A percentile compares a stretch with the other conserved stretches of the same genome.
These are phyloP conservation scores for Chrysoperla carnea DNA, from an alignment of 1,140 invertebrate genomes.

Conservation along the genomic window DNA sequence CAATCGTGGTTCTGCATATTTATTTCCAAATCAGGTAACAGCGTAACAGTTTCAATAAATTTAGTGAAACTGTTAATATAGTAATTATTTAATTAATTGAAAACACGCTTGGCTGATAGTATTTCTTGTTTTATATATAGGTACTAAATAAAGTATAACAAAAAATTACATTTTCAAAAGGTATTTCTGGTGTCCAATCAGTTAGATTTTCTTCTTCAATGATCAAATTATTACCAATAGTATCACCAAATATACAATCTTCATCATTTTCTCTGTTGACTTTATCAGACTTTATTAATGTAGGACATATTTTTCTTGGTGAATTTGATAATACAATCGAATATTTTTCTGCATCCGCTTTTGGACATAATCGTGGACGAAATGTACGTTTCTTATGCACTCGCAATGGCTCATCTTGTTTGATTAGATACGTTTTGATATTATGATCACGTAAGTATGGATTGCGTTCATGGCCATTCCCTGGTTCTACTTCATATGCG, in stretches of 20 bases:
- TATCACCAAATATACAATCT: not conserved
- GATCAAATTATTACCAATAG: not conserved
- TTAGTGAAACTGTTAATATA: too few relatives aligned
- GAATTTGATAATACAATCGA: not conserved
- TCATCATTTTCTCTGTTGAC: not conserved
- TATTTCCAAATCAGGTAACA: too few relatives aligned
- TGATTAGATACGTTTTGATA: constrained; percentile 87
- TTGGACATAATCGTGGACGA: constrained; percentile 22
- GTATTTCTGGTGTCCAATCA: constrained; percentile 81
- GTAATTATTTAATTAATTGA: too few relatives aligned
- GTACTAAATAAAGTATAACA: too few relatives aligned
- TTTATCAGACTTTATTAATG: not conserved
- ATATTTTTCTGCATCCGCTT: not conserved
- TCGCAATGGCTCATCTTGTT: constrained; percentile 55
- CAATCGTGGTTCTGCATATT: too few relatives aligned
- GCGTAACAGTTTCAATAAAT: too few relatives aligned
- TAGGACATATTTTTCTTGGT: too few relatives aligned
- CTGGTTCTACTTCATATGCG: constrained; percentile 84
- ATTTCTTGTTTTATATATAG: too few relatives aligned
- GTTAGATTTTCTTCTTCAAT: constrained; percentile 58
- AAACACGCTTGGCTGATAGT: too few relatives aligned
- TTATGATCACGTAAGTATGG: constrained; percentile 71
- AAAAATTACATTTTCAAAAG: constrained; percentile 62
- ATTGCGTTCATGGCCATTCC: constrained; percentile 69
- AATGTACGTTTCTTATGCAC: constrained; percentile 32